Percentiles rank a stretch among this genome's conserved stretches.
These are phyloP conservation scores for Monochamus alternatus DNA, from an alignment of 2,888 invertebrate genomes.

Conservation along the genomic window DNA sequence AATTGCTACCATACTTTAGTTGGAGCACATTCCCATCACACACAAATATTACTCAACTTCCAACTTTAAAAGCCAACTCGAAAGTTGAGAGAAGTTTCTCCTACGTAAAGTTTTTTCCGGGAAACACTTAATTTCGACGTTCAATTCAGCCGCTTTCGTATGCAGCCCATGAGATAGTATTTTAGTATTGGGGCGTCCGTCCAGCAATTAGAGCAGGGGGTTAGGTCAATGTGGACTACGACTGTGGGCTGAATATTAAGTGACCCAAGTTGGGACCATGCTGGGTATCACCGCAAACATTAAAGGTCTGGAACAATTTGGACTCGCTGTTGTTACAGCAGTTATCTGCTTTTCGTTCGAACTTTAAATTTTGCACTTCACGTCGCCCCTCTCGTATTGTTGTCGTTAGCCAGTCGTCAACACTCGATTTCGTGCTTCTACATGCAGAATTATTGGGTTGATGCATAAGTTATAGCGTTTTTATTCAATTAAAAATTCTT, in stretches of 20 bases:
- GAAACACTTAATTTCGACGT: slow-evolving; percentile 53
- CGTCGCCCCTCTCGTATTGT: neutral
- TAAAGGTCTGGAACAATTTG: slow-evolving; percentile 21
- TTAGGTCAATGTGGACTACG: slow-evolving; percentile 58
- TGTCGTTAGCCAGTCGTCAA: neutral
- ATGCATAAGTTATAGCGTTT: no score
- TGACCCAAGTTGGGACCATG: slow-evolving; percentile 37
- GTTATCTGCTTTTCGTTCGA: slow-evolving; percentile 5
- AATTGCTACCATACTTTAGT: neutral
- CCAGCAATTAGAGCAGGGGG: slow-evolving; percentile 61
- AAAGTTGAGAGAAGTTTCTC: slow-evolving; percentile 9
- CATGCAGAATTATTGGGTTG: no score
- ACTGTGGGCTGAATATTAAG: slow-evolving; percentile 59
- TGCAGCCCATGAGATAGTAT: slow-evolving; percentile 62
- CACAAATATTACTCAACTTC: slow-evolving; percentile 1
- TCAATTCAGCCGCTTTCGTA: slow-evolving; percentile 59
- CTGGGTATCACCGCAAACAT: slow-evolving; percentile 21
- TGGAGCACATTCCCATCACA: neutral
- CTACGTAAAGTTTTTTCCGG: slow-evolving; percentile 39
- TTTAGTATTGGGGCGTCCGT: slow-evolving; percentile 62
- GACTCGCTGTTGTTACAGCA: slow-evolving; percentile 1
- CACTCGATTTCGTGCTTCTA: no score
- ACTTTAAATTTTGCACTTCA: slow-evolving; percentile 16
- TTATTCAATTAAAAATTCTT: no score
- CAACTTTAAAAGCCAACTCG: slow-evolving; percentile 11